These are phyloP conservation scores for Archilochus colubris DNA, from an alignment of 2,113 vertebrate species.

Conservation along the genomic window DNA sequence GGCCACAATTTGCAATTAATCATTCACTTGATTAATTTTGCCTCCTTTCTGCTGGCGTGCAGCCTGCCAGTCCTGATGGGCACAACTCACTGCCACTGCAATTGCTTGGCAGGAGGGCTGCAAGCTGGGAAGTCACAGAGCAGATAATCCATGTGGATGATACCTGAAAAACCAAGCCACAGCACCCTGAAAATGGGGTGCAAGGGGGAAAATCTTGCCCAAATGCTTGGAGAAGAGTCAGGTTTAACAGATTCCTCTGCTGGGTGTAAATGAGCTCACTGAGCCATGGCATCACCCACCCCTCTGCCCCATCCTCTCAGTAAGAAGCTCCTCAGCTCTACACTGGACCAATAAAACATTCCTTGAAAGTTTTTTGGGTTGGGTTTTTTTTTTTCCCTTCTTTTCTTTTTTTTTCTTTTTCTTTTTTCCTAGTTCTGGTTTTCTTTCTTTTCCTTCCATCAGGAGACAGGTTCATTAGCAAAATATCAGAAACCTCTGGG, in stretches of 20 bases:
- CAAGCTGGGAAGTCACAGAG: not conserved
- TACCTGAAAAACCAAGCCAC: not conserved
- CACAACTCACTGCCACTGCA: not conserved
- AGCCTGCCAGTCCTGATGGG: not conserved
- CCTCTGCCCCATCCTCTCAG: not conserved
- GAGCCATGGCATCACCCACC: fast-evolving
- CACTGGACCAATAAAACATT: not conserved
- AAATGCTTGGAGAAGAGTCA: not conserved
- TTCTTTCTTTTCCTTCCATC: conserved; percentile 29
- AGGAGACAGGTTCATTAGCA: conserved; percentile 78
- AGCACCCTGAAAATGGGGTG: not conserved
- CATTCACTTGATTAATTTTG: conserved; percentile 26
- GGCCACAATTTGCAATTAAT: not conserved
- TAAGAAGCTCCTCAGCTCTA: not conserved
- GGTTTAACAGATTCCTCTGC: not conserved
- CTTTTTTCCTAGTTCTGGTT: not conserved
- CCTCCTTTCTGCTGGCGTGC: not conserved
- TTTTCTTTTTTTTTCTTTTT: not conserved
- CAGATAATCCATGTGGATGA: fast-evolving
- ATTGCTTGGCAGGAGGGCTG: not conserved
- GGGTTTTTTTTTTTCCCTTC: not conserved
- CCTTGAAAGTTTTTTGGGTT: not conserved
- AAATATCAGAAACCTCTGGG: conserved; percentile 82
- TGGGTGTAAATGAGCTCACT: not conserved
- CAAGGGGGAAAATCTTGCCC: not conserved